phyloP scores from a whole-genome alignment of 2,888 invertebrate species.

The Julus scandinavius region DNA sequence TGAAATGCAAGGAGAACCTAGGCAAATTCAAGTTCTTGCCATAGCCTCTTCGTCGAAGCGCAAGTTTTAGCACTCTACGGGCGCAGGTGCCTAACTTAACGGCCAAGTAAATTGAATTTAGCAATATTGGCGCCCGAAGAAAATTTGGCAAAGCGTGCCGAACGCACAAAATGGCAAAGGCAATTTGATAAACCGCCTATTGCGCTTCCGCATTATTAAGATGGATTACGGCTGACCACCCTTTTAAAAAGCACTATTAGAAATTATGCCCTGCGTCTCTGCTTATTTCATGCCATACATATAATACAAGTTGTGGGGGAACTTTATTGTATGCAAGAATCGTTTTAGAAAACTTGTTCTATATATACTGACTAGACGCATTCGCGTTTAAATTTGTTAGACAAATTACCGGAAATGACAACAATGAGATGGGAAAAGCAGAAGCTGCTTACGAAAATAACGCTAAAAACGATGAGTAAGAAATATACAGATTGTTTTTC shows the following conservation, averaged over 20 bases:
- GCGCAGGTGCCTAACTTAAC: conserved; percentile 25
- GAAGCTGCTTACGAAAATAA: too few species aligned
- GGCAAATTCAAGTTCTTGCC: not conserved
- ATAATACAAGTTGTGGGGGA: too few species aligned
- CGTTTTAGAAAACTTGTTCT: too few species aligned
- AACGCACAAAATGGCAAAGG: conserved; percentile 16
- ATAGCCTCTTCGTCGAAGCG: too few species aligned
- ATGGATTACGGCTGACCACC: not conserved
- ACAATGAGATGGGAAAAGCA: too few species aligned
- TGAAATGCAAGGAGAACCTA: not conserved
- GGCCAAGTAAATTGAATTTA: conserved; percentile 10
- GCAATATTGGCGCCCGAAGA: conserved; percentile 26
- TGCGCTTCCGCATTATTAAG: not conserved
- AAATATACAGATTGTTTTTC: too few species aligned
- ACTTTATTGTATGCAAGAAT: too few species aligned
- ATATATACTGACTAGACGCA: too few species aligned
- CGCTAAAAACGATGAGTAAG: too few species aligned
- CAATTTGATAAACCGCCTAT: conserved; percentile 19
- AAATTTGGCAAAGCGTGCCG: not conserved
- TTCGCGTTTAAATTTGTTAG: too few species aligned
- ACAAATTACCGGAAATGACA: too few species aligned
- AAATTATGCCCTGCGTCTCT: not conserved
- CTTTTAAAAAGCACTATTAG: conserved; percentile 24
- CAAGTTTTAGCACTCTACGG: not conserved
- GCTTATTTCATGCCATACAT: not conserved